These are phyloP conservation scores for Sipha flava DNA, from an alignment of 1,140 invertebrate genomes.

Conservation along the genomic window DNA sequence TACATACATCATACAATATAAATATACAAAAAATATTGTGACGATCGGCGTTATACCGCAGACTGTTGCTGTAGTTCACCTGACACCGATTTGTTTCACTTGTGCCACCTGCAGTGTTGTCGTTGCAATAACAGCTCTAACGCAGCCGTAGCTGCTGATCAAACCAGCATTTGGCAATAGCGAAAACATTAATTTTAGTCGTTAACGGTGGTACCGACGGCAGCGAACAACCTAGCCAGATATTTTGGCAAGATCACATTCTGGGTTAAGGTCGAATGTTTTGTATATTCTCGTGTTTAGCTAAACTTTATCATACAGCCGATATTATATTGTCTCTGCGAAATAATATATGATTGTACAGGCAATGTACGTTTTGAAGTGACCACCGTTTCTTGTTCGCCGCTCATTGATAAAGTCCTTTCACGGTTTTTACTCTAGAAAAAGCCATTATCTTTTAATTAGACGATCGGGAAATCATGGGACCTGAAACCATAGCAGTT, in stretches of 20 bases:
- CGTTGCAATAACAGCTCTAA: too few species aligned
- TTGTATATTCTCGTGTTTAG: not conserved
- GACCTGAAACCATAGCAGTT: too few species aligned
- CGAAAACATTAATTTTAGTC: conserved; percentile 2
- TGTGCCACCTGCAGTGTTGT: not conserved
- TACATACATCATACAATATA: not conserved
- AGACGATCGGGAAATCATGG: too few species aligned
- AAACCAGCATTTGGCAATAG: not conserved
- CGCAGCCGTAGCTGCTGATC: not conserved
- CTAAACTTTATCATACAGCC: not conserved
- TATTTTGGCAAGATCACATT: not conserved
- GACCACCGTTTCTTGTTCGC: too few species aligned
- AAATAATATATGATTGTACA: not conserved
- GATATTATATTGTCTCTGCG: not conserved
- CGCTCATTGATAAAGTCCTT: too few species aligned
- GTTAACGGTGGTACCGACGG: not conserved
- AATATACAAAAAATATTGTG: not conserved
- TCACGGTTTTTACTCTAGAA: too few species aligned
- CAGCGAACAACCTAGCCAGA: not conserved
- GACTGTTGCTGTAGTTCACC: not conserved
- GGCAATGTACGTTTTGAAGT: too few species aligned
- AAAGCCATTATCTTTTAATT: too few species aligned
- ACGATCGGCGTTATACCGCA: not conserved
- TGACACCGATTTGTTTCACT: not conserved
- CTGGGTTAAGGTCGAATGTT: conserved; percentile 10